These are phyloP conservation scores for Pseudomyrmex sp. DNA, from an alignment of 1,140 invertebrate species.

Conservation along the genomic window DNA sequence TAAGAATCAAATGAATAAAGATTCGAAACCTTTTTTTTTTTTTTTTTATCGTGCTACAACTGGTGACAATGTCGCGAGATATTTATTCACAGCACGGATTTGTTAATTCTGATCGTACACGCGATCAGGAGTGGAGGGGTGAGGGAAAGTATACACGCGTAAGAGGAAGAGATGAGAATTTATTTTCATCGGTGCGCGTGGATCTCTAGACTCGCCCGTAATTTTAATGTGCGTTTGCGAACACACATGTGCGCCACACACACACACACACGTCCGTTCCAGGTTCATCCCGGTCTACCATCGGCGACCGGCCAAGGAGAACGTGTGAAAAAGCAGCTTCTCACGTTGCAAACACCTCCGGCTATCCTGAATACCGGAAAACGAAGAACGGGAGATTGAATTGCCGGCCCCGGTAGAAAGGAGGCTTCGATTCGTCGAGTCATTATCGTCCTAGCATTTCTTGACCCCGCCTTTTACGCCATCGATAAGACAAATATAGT, in stretches of 20 bases:
- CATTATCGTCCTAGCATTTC: constrained; percentile 56
- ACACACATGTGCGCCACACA: background rate
- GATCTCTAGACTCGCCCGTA: constrained; percentile 4
- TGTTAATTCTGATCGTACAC: background rate
- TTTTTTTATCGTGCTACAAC: background rate
- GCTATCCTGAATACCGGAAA: constrained; percentile 57
- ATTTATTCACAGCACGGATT: background rate
- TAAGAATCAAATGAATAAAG: background rate
- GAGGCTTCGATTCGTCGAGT: constrained; percentile 55
- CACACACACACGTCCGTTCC: background rate
- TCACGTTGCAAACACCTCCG: constrained; percentile 54
- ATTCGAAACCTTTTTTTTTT: too few species aligned
- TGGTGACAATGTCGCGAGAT: background rate
- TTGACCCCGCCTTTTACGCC: constrained; percentile 26
- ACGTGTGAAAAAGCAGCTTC: constrained; percentile 68
- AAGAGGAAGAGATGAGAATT: background rate
- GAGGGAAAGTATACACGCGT: background rate
- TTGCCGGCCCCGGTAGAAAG: constrained; percentile 49
- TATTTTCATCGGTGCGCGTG: background rate
- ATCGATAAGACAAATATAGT: constrained; percentile 27
- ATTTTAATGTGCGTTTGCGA: constrained; percentile 4
- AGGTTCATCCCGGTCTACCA: constrained; percentile 68
- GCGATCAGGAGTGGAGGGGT: too few species aligned
- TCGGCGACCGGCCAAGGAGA: constrained; percentile 60
- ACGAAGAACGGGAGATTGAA: constrained; percentile 53